These are phyloP conservation scores for Geothlypis trichas DNA, from an alignment of 2,113 vertebrate species.

Conservation along the genomic window DNA sequence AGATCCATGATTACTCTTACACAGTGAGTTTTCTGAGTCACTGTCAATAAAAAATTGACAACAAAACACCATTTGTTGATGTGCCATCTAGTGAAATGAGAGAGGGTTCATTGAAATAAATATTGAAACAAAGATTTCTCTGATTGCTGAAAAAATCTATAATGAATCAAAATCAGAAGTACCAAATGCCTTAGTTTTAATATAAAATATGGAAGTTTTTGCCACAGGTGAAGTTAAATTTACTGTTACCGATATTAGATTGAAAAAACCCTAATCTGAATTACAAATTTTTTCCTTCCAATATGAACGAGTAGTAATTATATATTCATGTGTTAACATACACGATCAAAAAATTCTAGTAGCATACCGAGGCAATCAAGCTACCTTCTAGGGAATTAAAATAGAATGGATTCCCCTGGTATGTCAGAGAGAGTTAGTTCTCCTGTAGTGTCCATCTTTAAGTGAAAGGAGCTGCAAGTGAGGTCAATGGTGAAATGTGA, in stretches of 20 bases:
- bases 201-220: neutral
- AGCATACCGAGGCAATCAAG: neutral
- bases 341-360: neutral
- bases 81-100: neutral
- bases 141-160: neutral
- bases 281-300: neutral
- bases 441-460: neutral
- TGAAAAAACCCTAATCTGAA: neutral
- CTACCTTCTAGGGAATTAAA: neutral
- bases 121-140: neutral
- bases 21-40: neutral
- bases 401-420: neutral
- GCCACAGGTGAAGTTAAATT: neutral
- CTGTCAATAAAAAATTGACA: neutral
- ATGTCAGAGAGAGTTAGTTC: neutral
- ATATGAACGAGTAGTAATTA: neutral
- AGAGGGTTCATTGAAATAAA: neutral
- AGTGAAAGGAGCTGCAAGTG: neutral
- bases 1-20: neutral
- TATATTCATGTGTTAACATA: neutral
- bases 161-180: neutral
- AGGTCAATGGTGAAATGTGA: neutral
- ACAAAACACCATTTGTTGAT: neutral
- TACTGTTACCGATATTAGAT: neutral
- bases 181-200: neutral